A percentile compares a stretch with the other conserved stretches of the same genome.
Conservation (phyloP, 2,888 invertebrate genomes). For the Thecocarcelia acutangulata region DNA sequence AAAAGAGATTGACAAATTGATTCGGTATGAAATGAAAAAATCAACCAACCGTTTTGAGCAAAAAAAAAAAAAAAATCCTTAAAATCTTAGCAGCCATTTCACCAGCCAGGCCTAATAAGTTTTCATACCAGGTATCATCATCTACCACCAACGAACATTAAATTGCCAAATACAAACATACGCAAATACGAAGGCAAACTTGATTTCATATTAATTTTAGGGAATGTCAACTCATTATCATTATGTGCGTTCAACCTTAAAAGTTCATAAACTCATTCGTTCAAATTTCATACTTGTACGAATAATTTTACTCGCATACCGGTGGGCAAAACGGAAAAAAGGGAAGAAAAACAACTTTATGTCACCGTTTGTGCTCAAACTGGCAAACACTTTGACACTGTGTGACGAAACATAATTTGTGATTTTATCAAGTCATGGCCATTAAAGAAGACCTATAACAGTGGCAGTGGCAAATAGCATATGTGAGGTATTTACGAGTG, state of each 20-base stretch:
- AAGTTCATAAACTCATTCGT: conserved; percentile 52
- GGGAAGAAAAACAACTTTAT: not conserved
- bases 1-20: conserved; percentile 79
- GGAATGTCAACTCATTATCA: conserved; percentile 68
- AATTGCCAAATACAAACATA: conserved; percentile 1
- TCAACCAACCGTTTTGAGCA: conserved; percentile 72
- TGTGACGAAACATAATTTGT: conserved; percentile 66
- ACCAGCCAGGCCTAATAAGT: conserved; percentile 1
- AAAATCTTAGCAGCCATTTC: conserved; percentile 11
- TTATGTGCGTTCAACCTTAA: conserved; percentile 61
- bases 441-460: conserved; percentile 48
- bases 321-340: not conserved
- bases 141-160: conserved; percentile 40
- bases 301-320: not conserved
- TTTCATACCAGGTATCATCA: conserved; percentile 26
- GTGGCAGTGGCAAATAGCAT: conserved; percentile 24
- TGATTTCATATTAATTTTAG: conserved; percentile 64
- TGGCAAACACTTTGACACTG: conserved; percentile 19
- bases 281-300: conserved; percentile 22
- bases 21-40: conserved; percentile 71
- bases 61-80: not conserved
- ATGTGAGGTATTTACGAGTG: not conserved
- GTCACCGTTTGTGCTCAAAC: conserved; percentile 2
- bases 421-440: conserved; percentile 65
- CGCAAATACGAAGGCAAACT: conserved; percentile 10